Conservation (phyloP, 2,113 vertebrate species). For the Amazona vittata region DNA sequence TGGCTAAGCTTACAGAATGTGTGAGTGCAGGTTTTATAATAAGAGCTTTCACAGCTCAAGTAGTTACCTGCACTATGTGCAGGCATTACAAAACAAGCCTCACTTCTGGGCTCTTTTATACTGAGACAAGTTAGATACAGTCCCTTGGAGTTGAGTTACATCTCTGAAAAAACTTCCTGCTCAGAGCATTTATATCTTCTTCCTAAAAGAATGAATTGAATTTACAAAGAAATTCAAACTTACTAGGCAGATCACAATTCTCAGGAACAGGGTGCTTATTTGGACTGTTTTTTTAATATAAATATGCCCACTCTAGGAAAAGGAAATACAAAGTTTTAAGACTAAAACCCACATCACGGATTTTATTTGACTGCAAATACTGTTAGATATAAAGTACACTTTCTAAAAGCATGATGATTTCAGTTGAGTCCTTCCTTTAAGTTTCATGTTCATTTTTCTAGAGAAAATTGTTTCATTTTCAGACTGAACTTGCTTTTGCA, state of each 20-base stretch:
- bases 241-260: background rate
- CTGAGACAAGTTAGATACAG: background rate
- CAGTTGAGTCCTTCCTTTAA: background rate
- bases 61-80: background rate
- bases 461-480: slow-evolving; percentile 59
- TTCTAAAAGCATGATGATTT: slow-evolving; percentile 10
- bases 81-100: background rate
- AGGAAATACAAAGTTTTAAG: slow-evolving; percentile 29
- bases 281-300: background rate
- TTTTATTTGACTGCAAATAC: slow-evolving; percentile 56
- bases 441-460: slow-evolving; percentile 52
- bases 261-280: background rate
- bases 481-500: slow-evolving; percentile 54
- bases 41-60: background rate
- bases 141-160: background rate
- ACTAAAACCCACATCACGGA: background rate
- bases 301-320: background rate
- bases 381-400: background rate
- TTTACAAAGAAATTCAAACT: slow-evolving; percentile 2
- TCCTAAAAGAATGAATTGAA: background rate
- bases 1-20: slow-evolving; percentile 16
- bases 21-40: slow-evolving; percentile 5
- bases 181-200: background rate
- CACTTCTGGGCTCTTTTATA: background rate
- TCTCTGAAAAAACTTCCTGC: background rate